Conservation (phyloP, 2,888 invertebrate species). For the Tolmerus cingulatus region DNA sequence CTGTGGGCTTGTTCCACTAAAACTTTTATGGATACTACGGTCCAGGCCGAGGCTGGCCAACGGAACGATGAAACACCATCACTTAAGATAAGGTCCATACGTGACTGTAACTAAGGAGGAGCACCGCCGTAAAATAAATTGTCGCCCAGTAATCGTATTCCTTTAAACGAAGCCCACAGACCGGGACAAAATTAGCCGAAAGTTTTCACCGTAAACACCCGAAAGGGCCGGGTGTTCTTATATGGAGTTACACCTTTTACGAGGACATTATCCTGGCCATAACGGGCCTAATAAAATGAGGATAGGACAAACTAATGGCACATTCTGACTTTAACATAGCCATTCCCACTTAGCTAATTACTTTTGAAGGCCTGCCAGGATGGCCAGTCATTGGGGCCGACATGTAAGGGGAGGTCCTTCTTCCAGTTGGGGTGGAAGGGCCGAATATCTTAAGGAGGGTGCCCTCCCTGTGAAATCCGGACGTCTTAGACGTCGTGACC, state of each 20-base stretch:
- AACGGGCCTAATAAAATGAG: conserved; percentile 49
- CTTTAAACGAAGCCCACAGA: neutral
- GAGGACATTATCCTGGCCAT: conserved; percentile 47
- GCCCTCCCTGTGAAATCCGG: neutral
- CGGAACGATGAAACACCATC: conserved; percentile 29
- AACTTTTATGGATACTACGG: conserved; percentile 24
- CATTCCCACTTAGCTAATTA: conserved; percentile 49
- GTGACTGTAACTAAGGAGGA: conserved; percentile 45
- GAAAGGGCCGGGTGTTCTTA: neutral
- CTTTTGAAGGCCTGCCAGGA: conserved; percentile 24
- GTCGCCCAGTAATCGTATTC: conserved; percentile 39
- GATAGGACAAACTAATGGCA: conserved; percentile 44
- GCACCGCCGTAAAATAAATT: conserved; percentile 44
- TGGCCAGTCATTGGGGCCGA: neutral
- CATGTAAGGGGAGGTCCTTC: neutral
- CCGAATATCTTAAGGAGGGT: neutral
- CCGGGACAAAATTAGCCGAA: neutral
- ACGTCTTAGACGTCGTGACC: neutral
- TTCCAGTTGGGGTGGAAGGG: neutral
- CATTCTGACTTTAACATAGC: conserved; percentile 47
- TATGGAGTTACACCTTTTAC: conserved; percentile 44
- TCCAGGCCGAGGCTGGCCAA: neutral
- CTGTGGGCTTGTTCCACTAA: neutral
- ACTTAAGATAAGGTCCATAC: conserved; percentile 45
- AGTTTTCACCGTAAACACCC: conserved; percentile 30